Conservation (phyloP, 1,140 invertebrate genomes). For the Phymorhynchus buccinoides region DNA sequence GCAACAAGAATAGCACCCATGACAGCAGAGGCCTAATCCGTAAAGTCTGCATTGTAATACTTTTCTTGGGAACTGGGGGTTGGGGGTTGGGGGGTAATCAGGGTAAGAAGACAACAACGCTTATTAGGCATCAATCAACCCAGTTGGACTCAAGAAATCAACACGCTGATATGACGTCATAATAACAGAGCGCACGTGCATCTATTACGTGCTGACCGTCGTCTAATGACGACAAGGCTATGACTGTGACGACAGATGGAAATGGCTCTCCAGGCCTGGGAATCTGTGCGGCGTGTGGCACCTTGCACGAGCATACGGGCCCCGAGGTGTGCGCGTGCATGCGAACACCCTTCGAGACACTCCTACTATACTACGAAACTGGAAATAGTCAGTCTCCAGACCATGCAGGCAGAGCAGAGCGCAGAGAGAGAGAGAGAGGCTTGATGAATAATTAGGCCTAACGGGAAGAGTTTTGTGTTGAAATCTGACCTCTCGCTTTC, state of each 20-base stretch:
- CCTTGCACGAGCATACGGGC: neutral
- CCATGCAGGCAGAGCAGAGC: too few relatives aligned
- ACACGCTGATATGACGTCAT: neutral
- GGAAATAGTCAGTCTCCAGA: neutral
- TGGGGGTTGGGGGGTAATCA: too few relatives aligned
- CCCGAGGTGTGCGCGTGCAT: conserved; percentile 1
- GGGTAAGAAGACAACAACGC: too few relatives aligned
- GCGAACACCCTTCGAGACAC: neutral
- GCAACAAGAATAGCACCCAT: too few relatives aligned
- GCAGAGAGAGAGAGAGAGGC: too few relatives aligned
- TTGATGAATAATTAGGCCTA: conserved; percentile 13
- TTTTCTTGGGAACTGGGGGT: too few relatives aligned
- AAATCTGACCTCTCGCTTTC: neutral
- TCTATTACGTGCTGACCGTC: neutral
- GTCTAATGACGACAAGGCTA: neutral
- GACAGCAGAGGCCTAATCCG: too few relatives aligned
- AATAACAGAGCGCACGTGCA: neutral
- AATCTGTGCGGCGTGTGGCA: neutral
- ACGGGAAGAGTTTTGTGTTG: neutral
- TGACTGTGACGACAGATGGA: neutral
- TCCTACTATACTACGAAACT: too few relatives aligned
- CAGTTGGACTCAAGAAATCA: neutral
- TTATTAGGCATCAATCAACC: too few relatives aligned
- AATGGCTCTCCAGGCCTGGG: neutral
- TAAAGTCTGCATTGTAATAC: too few relatives aligned